These are phyloP conservation scores for Pantelozetes paolii DNA, from an alignment of 2,888 invertebrate species.

Conservation along the genomic window DNA sequence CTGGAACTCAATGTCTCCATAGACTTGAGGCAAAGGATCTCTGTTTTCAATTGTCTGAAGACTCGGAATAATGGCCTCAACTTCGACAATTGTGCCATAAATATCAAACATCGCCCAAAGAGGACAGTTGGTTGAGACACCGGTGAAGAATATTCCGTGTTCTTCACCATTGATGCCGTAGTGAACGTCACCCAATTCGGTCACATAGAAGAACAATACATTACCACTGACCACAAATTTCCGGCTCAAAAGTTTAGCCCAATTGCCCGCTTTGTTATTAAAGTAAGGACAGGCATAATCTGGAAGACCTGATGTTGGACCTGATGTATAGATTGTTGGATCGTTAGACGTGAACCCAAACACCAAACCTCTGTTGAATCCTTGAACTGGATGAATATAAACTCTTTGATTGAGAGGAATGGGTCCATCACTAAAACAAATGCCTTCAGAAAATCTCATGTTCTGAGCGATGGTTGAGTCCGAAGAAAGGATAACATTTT, in stretches of 20 bases:
- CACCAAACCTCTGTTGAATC: slow-evolving; percentile 94
- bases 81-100: slow-evolving; percentile 66
- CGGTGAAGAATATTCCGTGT: slow-evolving; percentile 73
- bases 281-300: too few relatives aligned
- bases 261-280: slow-evolving; percentile 99
- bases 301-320: slow-evolving; percentile 67
- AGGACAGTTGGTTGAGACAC: slow-evolving; percentile 73
- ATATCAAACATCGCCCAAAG: slow-evolving; percentile 94
- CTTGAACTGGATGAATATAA: slow-evolving; percentile 87
- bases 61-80: slow-evolving; percentile 7
- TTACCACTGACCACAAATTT: slow-evolving; percentile 65
- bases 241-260: slow-evolving; percentile 73
- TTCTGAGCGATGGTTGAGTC: too few relatives aligned
- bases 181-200: slow-evolving; percentile 84
- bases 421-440: slow-evolving; percentile 73
- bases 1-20: slow-evolving; percentile 48
- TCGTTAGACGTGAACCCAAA: slow-evolving; percentile 95
- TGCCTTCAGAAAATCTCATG: too few relatives aligned
- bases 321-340: slow-evolving; percentile 66
- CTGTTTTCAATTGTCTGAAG: slow-evolving; percentile 23
- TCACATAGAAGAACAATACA: slow-evolving; percentile 85
- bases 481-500: too few relatives aligned
- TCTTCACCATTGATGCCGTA: slow-evolving; percentile 94
- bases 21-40: slow-evolving; percentile 36
- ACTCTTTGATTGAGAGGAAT: slow-evolving; percentile 86